Base-by-base conservation (phyloP, 1,140 invertebrate species). In the Cylas formicarius region DNA sequence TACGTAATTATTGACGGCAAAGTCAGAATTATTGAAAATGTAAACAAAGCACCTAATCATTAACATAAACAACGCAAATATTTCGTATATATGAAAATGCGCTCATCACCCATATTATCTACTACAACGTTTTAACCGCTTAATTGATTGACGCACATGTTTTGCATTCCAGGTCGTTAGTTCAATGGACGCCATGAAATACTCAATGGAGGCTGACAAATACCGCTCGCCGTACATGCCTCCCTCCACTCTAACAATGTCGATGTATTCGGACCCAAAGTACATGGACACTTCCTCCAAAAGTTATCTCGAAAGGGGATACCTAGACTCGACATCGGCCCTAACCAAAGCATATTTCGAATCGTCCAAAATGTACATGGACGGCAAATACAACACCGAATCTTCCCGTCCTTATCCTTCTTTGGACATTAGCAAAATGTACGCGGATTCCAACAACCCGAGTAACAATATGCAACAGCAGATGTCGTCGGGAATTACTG, bases 261-360 rank as follows among this genome's bases (percentile, higher is more conserved):
- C 73, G 17, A 82, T 82, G 79, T 82, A 81, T 53, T 73, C 78
- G 3, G 78, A 82, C 55, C 74, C 78, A 7, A 76, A 77, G 52
- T 77, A 77, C 60, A 66, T 76, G 49, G 74, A 77, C 55, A 66
- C 71, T 1, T 69, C 69, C 43, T 75, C 78, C 0, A 77, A 81
- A 40, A 76, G 79, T 26, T 86, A 85, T 56, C 66, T 85, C 45
- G 84, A 86, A 55, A 65, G 73, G 0, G 70, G 67, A 27, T 78
- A 78, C 51, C 60, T 76, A 5, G 76, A 77, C 52, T 65, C 68
- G 13, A 78, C 78, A 10, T 81, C 81, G 0, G 80, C 82, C 2
- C 69, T 82, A 10, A 81, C 81, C 48, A 87, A 88, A 62, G 83
- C 82, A 1, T 89, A 87, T 61, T 80, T 82, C 48, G 80, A 83